Percentiles rank a stretch among this genome's conserved stretches.
phyloP scores from a whole-genome alignment of 2,797 vertebrate genomes.

The Cephalopachus bancanus region DNA sequence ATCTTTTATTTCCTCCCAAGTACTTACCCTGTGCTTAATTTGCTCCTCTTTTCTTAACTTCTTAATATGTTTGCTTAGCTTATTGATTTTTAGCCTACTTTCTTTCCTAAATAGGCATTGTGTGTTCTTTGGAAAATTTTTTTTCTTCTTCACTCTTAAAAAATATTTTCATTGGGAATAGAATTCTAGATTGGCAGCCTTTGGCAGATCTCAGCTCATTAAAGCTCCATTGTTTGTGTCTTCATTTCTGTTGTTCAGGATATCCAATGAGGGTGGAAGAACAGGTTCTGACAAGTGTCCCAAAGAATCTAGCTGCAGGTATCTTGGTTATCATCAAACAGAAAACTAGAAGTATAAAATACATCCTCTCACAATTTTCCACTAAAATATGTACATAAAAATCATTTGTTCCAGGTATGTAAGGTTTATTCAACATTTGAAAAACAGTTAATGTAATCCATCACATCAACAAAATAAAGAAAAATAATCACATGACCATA shows the following conservation, averaged over 20 bases:
- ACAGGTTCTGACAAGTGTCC: too few species aligned
- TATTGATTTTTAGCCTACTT: not conserved
- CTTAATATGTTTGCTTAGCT: not conserved
- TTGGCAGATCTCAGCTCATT: too few species aligned
- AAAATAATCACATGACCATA: not conserved
- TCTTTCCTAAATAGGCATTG: not conserved
- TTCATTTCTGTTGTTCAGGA: not conserved
- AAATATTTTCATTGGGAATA: not conserved
- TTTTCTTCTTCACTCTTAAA: not conserved
- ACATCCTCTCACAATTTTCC: not conserved
- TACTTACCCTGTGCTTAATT: not conserved
- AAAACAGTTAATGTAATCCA: not conserved
- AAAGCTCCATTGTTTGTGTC: too few species aligned
- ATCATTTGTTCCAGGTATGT: not conserved
- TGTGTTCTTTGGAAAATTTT: not conserved
- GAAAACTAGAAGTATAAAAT: not conserved
- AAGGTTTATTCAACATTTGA: not conserved
- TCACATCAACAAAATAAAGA: not conserved
- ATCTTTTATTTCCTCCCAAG: not conserved
- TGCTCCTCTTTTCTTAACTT: conserved; percentile 1
- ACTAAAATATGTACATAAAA: not conserved
- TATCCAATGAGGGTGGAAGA: not conserved
- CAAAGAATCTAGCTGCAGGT: not conserved
- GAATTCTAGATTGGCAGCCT: not conserved
- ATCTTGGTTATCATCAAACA: not conserved